phyloP scores from a whole-genome alignment of 2,888 invertebrate species.

The Nematopogon swammerdamellus region DNA sequence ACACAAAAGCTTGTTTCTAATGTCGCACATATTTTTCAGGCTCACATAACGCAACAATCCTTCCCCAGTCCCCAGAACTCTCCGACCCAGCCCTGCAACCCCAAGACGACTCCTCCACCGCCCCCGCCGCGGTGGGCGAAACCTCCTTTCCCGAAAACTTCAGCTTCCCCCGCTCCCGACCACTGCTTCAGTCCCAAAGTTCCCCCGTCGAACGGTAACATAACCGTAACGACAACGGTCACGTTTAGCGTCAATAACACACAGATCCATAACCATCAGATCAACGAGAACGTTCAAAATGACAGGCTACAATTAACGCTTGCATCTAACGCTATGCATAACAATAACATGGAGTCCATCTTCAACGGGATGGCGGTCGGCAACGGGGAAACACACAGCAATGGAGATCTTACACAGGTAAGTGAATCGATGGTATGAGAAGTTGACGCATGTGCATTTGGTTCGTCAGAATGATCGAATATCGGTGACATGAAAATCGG shows the following conservation, averaged over 20 bases:
- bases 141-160: slow-evolving; percentile 57
- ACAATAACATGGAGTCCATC: slow-evolving; percentile 34
- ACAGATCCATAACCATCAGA: slow-evolving; percentile 50
- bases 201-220: slow-evolving; percentile 62
- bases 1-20: background rate
- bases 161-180: slow-evolving; percentile 44
- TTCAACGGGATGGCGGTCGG: slow-evolving; percentile 30
- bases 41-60: slow-evolving; percentile 53
- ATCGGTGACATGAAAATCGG: too few species aligned
- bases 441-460: slow-evolving; percentile 16
- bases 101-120: slow-evolving; percentile 69
- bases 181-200: slow-evolving; percentile 40
- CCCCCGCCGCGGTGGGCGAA: slow-evolving; percentile 86
- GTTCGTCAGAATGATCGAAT: too few species aligned
- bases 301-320: slow-evolving; percentile 52
- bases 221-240: slow-evolving; percentile 83
- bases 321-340: slow-evolving; percentile 48
- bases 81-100: slow-evolving; percentile 29
- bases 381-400: slow-evolving; percentile 34
- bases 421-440: slow-evolving; percentile 19
- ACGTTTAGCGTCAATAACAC: slow-evolving; percentile 73
- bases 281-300: slow-evolving; percentile 44
- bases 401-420: slow-evolving; percentile 38
- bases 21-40: slow-evolving; percentile 33
- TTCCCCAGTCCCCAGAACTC: slow-evolving; percentile 42